These are phyloP conservation scores for Polypedilum pembai DNA, from an alignment of 1,140 invertebrate species.

Conservation along the genomic window DNA sequence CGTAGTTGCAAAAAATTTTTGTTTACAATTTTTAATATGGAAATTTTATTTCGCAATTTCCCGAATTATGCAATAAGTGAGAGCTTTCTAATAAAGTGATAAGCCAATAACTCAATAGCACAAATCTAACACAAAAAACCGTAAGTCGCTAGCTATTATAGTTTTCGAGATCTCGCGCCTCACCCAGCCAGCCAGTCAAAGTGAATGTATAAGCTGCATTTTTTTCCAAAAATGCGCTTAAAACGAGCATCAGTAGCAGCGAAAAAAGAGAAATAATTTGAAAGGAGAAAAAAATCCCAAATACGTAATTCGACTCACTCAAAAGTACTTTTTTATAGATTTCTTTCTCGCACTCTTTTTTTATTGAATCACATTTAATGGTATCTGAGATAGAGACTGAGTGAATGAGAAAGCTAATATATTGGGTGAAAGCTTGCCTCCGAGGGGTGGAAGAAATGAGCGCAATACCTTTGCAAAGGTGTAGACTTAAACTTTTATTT, in stretches of 20 bases:
- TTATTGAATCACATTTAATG: constrained; percentile 27
- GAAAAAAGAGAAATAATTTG: constrained; percentile 13
- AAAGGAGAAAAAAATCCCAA: neutral
- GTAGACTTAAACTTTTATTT: constrained; percentile 17
- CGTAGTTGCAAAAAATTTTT: too few relatives aligned
- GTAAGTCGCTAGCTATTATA: too few relatives aligned
- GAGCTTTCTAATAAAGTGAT: too few relatives aligned
- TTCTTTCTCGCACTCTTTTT: neutral
- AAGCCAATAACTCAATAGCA: too few relatives aligned
- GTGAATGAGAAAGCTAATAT: neutral
- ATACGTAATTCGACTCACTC: constrained; percentile 21
- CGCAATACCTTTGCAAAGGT: neutral
- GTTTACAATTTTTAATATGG: too few relatives aligned
- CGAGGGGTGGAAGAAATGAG: neutral
- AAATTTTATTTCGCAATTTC: too few relatives aligned
- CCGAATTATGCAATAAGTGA: too few relatives aligned
- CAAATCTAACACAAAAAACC: too few relatives aligned
- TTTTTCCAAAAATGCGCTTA: too few relatives aligned
- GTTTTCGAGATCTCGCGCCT: too few relatives aligned
- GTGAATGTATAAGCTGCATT: too few relatives aligned
- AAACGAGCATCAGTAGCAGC: neutral
- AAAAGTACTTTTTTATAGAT: constrained; percentile 18
- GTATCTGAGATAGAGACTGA: neutral
- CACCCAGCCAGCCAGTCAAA: too few relatives aligned
- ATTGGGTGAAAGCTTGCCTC: neutral